phyloP scores from a whole-genome alignment of 2,888 invertebrate species.

The Mythimna impura region DNA sequence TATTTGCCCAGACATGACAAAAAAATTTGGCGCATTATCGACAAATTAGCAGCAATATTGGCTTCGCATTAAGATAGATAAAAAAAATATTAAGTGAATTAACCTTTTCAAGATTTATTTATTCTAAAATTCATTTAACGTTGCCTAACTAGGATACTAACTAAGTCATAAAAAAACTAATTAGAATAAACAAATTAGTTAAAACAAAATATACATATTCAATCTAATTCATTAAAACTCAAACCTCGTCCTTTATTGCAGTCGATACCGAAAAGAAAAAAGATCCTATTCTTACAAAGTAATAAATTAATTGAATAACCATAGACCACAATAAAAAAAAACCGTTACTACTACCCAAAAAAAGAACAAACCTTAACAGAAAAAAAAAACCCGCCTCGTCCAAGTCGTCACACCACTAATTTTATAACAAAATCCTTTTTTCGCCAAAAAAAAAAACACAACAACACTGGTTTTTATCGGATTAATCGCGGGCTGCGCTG shows the following conservation, averaged over 20 bases:
- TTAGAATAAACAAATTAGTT: slow-evolving; percentile 16
- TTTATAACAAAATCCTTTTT: slow-evolving; percentile 72
- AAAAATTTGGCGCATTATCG: neutral
- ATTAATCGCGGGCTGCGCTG: slow-evolving; percentile 72
- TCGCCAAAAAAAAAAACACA: slow-evolving; percentile 70
- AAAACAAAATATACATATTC: slow-evolving; percentile 8
- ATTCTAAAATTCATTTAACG: slow-evolving; percentile 18
- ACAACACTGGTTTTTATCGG: slow-evolving; percentile 76
- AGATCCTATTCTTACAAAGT: slow-evolving; percentile 7
- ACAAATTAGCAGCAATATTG: neutral
- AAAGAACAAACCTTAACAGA: slow-evolving; percentile 64
- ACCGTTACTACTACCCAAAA: slow-evolving; percentile 53
- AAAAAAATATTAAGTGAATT: slow-evolving; percentile 5
- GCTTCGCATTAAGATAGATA: neutral
- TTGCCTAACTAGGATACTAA: neutral
- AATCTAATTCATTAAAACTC: slow-evolving; percentile 4
- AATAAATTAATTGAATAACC: slow-evolving; percentile 49
- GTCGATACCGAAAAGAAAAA: slow-evolving; percentile 5
- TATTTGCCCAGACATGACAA: slow-evolving; percentile 1
- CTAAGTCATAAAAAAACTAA: neutral
- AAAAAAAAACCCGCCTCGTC: slow-evolving; percentile 76
- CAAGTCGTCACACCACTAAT: slow-evolving; percentile 75
- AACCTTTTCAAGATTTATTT: slow-evolving; percentile 31
- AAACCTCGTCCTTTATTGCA: slow-evolving; percentile 26
- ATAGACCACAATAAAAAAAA: slow-evolving; percentile 49